phyloP scores from a whole-genome alignment of 2,888 invertebrate genomes.

The Dicyrtomina minuta region DNA sequence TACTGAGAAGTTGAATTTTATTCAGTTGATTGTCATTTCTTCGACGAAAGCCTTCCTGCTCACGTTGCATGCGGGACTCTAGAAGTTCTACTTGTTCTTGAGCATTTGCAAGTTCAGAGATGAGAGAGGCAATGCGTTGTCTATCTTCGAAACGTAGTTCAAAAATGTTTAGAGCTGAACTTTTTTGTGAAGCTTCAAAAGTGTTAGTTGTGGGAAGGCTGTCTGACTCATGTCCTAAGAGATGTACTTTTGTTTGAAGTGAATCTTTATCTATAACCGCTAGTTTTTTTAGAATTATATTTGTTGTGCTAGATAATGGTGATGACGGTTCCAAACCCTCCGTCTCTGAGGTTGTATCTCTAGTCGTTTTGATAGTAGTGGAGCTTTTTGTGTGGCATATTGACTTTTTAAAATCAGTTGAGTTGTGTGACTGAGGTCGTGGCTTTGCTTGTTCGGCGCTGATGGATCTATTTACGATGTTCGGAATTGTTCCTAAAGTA shows the following conservation, averaged over 20 bases:
- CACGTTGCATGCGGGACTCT: not conserved
- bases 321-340: too few relatives aligned
- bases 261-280: too few relatives aligned
- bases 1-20: not conserved
- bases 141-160: constrained; percentile 42
- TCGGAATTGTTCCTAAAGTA: too few relatives aligned
- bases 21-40: not conserved
- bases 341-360: too few relatives aligned
- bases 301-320: too few relatives aligned
- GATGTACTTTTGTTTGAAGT: not conserved
- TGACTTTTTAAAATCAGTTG: too few relatives aligned
- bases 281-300: too few relatives aligned
- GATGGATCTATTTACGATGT: too few relatives aligned
- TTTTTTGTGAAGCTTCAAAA: not conserved
- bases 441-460: too few relatives aligned
- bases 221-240: not conserved
- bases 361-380: too few relatives aligned
- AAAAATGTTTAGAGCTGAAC: constrained; percentile 33
- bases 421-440: too few relatives aligned
- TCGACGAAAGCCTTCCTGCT: not conserved
- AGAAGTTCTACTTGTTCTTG: constrained; percentile 39
- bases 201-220: not conserved
- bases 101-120: constrained; percentile 38
- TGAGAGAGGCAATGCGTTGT: constrained; percentile 39
- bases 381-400: too few relatives aligned